Conservation (phyloP, 92 coral and sea anemone species). For the Parazoanthus swiftii region DNA sequence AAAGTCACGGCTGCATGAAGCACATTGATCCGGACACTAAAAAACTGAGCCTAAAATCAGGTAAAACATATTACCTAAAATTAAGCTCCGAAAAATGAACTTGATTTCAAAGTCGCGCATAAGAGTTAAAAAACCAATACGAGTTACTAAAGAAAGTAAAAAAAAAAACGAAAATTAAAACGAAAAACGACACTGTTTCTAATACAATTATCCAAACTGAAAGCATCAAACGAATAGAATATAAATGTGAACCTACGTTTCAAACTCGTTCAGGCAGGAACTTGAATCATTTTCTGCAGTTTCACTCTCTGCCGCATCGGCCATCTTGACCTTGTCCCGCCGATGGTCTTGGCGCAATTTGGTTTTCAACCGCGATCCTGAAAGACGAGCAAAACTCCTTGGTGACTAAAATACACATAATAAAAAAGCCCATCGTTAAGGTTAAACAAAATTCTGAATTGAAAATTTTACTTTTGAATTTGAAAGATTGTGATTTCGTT, state of each 20-base stretch:
- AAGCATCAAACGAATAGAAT: neutral
- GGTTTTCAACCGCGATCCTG: slow-evolving; percentile 29
- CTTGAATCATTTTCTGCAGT: slow-evolving; percentile 55
- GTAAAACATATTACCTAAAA: no score
- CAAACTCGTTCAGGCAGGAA: slow-evolving; percentile 75
- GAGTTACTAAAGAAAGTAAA: neutral
- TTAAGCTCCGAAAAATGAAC: no score
- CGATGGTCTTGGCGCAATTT: neutral
- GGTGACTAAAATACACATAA: neutral
- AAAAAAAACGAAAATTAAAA: no score
- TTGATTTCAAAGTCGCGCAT: no score
- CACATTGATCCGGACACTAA: no score
- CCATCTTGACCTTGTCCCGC: neutral
- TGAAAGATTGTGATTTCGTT: neutral
- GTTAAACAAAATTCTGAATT: neutral
- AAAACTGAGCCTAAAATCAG: no score
- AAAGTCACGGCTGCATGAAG: no score
- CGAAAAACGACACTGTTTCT: neutral
- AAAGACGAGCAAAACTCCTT: neutral
- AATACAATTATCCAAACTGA: neutral
- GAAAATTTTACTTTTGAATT: slow-evolving; percentile 7
- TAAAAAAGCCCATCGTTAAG: neutral
- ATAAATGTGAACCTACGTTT: slow-evolving; percentile 61
- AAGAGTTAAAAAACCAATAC: no score
- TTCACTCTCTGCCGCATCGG: slow-evolving; percentile 26